Base-by-base conservation (phyloP, 2,113 vertebrate species). In the Urocitellus parryii region DNA sequence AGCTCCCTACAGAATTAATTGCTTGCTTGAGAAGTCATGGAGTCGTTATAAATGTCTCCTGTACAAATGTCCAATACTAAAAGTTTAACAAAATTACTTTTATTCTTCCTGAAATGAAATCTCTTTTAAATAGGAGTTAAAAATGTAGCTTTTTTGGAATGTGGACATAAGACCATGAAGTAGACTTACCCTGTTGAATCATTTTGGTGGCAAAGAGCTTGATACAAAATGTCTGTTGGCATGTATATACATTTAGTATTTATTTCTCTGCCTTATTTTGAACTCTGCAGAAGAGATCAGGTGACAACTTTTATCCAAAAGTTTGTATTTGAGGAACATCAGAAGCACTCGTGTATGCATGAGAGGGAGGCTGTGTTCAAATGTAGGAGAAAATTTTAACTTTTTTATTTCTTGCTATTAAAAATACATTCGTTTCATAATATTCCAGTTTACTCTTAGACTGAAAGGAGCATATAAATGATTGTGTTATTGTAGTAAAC, bases 191-290 rank as follows among this genome's bases (percentile, higher is more conserved):
- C 81, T 94, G 39, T 86, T 82, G 68, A 94, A 39, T 93, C 56
- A 73, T 91, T 76, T 45, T 63, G 18, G 68, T 42, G 73, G 0
- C 24, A 12, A 72, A 29, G 3, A 51, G 39, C 90, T 97, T 95
- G 37, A 96, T 95, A 25, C 77, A 88, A 97, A 94, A 82, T 94
- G 32, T 53, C 25, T 58, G 37, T 91, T 98, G 96, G 97, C 32
- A 90, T 93, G 83, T 56, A 24, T 95, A 95, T 80, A 78, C 78
- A 91, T 74, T 96, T 39, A 79, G 37, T 79, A 56, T 93, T 96
- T 77, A 53, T 97, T 98, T 97, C 89, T 89, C 58, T 88, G 74
- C 25, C 63, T 76, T 89, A 1, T 48, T 51, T 51, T 97, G 96
- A 98, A 91, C 61, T 92, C 48, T 16, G 42, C 81, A 27, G 95